These are phyloP conservation scores for Coenobita brevimanus DNA, from an alignment of 1,140 invertebrate species.

Conservation along the genomic window DNA sequence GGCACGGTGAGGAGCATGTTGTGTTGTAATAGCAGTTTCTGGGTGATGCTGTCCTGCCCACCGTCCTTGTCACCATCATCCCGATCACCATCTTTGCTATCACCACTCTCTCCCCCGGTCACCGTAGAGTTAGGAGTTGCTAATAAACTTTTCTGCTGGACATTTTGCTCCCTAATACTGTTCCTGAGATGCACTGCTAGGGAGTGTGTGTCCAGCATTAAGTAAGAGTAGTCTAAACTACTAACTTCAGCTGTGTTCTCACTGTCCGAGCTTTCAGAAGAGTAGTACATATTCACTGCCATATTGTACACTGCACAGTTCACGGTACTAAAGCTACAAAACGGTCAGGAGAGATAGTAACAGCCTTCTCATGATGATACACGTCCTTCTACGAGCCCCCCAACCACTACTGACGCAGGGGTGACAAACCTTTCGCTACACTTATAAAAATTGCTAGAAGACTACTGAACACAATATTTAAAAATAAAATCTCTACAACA, in stretches of 20 bases:
- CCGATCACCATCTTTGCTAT: neutral
- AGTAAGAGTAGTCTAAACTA: constrained; percentile 61
- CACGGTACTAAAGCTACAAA: too few species aligned
- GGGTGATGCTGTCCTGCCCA: constrained; percentile 51
- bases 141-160: neutral
- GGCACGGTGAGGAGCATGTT: constrained; percentile 65
- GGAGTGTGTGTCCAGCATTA: constrained; percentile 64
- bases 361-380: too few species aligned
- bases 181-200: constrained; percentile 60
- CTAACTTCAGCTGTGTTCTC: constrained; percentile 33
- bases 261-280: constrained; percentile 66
- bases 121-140: neutral
- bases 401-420: too few species aligned
- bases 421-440: too few species aligned
- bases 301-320: neutral
- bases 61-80: constrained; percentile 4
- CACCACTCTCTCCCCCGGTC: neutral
- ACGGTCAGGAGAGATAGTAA: too few species aligned
- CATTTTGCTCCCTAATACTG: constrained; percentile 60
- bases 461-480: too few species aligned
- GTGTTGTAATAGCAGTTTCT: constrained; percentile 62
- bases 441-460: too few species aligned
- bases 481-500: too few species aligned
- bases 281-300: constrained; percentile 59
- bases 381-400: too few species aligned